Base-by-base conservation (phyloP, 2,113 vertebrate genomes). In the Microtus montanus region DNA sequence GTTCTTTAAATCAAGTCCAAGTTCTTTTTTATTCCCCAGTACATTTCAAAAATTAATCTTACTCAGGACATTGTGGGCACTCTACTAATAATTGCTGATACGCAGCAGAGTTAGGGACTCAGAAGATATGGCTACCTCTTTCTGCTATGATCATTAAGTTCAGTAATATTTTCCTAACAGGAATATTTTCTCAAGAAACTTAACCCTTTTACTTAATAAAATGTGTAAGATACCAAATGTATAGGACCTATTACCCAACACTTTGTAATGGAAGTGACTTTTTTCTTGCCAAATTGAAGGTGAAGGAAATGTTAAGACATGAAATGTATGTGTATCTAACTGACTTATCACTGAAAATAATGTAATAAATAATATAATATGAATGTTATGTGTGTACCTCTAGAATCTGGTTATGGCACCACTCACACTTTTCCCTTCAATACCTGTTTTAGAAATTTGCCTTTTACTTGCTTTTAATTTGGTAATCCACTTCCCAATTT, bases 271-370 rank as follows among this genome's bases (percentile, higher is more conserved):
- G 64, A 28, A 13, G 8, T 30, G 12, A 58, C 19, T 44, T 54
- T 88, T 52, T 52, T 73, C 24, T 89, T 64, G 3, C 20, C 9
- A 64, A 44, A 63, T 2, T 35, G 26, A 85, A 75, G 20, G 14
- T 49, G 22, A 73, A 74, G 15, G 12, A 68, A 77, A 78, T 44
- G 33, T 3, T 74, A 47, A 58, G 3, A 41, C 33, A 14, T 14
- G 91, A 84, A 44, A 6, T 70, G n/a, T 61, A 84, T 86, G 2
- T 77, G 58, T 49, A 93, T 15, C 88, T 73, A 91, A 73, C 11
- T 94, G 63, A 88, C 1, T 86, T 91, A 38, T 75, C 49, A 85
- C 38, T 33, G 47, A 93, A 95, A 10, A 71, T 77, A 90, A 93
- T 58, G 2, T 58, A 58, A 20, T 58, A 93, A 9, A 75, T 77